Percentiles rank a stretch among this genome's conserved stretches.
Evolutionary conservation across 2,113 vertebrate genomes (phyloP).

Genomic region (Coturnix japonica): DNA sequence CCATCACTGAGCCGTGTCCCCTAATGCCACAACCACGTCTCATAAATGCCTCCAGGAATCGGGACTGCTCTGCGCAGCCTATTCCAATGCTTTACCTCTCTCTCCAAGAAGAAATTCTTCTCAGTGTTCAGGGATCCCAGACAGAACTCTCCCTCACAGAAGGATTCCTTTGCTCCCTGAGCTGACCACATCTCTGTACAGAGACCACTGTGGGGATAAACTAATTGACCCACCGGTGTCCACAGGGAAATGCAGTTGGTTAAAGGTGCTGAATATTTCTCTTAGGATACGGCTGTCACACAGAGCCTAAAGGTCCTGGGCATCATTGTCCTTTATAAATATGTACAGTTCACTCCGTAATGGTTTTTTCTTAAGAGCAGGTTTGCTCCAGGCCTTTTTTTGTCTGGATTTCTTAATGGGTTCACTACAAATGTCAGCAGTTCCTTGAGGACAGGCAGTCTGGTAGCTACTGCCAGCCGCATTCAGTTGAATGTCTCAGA

Average conservation of each 20-base stretch:
- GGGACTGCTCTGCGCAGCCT: background rate
- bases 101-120: background rate
- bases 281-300: background rate
- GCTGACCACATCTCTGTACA: background rate
- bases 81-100: background rate
- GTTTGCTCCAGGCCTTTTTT: conserved; percentile 23
- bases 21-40: background rate
- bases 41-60: background rate
- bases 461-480: conserved; percentile 28
- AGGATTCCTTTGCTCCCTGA: background rate
- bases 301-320: background rate
- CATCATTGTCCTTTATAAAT: background rate
- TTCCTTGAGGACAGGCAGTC: conserved; percentile 41
- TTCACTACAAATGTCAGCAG: conserved; percentile 54
- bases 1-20: background rate
- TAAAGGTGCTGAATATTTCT: conserved; percentile 9
- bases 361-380: background rate
- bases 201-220: background rate
- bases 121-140: accelerated
- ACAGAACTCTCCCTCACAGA: background rate
- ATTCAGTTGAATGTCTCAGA: conserved; percentile 49
- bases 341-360: background rate
- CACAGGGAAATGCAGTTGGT: background rate
- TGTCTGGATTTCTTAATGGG: background rate
- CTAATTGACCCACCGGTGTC: background rate